Evolutionary conservation across 2,113 vertebrate genomes (phyloP), one percentile per base, ranked within the genome.

Genomic region (Cichladusa arquata): DNA sequence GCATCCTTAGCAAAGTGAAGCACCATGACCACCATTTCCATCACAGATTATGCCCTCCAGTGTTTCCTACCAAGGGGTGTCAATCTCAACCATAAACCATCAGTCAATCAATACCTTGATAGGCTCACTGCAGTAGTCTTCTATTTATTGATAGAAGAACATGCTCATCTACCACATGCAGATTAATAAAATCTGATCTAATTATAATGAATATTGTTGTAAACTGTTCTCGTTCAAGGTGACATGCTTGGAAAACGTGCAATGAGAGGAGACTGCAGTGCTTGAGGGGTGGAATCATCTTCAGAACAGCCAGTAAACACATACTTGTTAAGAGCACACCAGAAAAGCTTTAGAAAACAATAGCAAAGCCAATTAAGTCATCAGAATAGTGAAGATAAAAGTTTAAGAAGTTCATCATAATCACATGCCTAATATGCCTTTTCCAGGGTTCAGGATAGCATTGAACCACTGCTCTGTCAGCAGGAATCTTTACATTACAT

Each of bases 61-160:
- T 65, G 25, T n/a, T 81, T 62, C 13, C 31, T 67, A 14, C 56
- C 38, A n/a, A 76, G 17, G 61, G 8, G 5, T 45, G 4, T 86
- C 22, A 83, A 57, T 19, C 5, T 50, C 2, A 1, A 33, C 47
- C 56, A 29, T 38, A 70, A 93, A 90, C 23, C 11, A 29, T 67
- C 38, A 65, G 13, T 51, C n/a, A 58, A 8, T 76, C 57, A 64
- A 26, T 36, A 58, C 9, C 47, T 72, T 5, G 1, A 57, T 40
- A 50, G 5, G 31, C 1, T 4, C 14, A 40, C 15, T 80, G 14
- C 34, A 82, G n/a, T 31, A 36, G 47, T 44, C 19, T 71, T 87
- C 13, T 61, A 4, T 66, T 57, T 56, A 60, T 26, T 0, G 0
- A 67, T 20, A 71, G 17, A 71, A 61, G 10, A n/a, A 50, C 18